These are phyloP conservation scores for Drosophila borborema DNA, from an alignment of 2,888 invertebrate species.

Conservation along the genomic window DNA sequence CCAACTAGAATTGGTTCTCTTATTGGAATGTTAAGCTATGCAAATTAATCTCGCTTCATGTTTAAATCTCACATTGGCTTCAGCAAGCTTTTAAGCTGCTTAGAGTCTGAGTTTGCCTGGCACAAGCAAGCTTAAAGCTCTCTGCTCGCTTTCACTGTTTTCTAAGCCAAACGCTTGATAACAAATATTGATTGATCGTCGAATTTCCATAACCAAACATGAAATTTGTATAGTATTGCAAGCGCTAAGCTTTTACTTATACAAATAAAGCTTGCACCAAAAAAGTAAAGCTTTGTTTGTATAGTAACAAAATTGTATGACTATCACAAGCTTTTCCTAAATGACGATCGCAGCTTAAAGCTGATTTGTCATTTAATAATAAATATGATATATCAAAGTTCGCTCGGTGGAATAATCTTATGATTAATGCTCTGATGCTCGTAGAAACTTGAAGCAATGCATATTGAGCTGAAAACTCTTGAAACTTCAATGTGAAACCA, in stretches of 20 bases:
- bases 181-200: no score
- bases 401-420: not conserved
- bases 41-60: no score
- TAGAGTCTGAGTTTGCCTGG: no score
- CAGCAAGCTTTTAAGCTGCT: not conserved
- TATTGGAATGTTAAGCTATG: not conserved
- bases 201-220: no score
- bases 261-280: no score
- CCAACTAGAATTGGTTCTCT: no score
- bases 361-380: not conserved
- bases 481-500: slow-evolving; percentile 45
- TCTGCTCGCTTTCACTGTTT: not conserved
- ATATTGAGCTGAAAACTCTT: not conserved
- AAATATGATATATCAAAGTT: not conserved
- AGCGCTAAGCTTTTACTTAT: not conserved
- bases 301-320: no score
- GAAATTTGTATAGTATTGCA: no score
- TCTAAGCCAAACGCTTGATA: not conserved
- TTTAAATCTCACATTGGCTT: not conserved
- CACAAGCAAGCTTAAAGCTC: no score
- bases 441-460: not conserved
- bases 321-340: not conserved
- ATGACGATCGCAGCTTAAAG: not conserved
- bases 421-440: not conserved
- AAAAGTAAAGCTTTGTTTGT: no score